Evolutionary conservation across 2,888 invertebrate genomes (phyloP).

Genomic region (Acronicta alni): DNA sequence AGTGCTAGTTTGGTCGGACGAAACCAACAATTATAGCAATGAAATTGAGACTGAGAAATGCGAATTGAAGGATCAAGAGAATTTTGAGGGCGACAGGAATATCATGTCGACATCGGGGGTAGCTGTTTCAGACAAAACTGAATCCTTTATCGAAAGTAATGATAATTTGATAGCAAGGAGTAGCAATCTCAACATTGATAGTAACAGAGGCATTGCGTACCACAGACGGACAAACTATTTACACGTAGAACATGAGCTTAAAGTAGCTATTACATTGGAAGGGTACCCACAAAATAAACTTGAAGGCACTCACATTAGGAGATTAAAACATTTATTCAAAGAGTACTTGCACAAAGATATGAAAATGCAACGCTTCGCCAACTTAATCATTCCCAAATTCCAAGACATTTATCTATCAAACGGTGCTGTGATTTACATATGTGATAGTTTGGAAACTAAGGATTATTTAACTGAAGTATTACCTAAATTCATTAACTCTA

Average conservation of each 20-base stretch:
- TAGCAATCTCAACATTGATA: conserved; percentile 79
- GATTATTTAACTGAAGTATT: conserved; percentile 79
- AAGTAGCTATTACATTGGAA: conserved; percentile 80
- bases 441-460: conserved; percentile 83
- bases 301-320: conserved; percentile 80
- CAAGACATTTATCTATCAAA: conserved; percentile 83
- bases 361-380: conserved; percentile 77
- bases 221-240: conserved; percentile 83
- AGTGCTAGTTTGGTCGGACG: conserved; percentile 74
- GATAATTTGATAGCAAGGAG: conserved; percentile 72
- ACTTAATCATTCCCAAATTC: conserved; percentile 81
- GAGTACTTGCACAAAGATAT: conserved; percentile 82
- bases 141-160: conserved; percentile 72
- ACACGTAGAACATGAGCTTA: conserved; percentile 80
- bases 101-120: conserved; percentile 60
- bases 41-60: conserved; percentile 52
- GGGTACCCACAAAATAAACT: conserved; percentile 82
- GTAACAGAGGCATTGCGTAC: conserved; percentile 82
- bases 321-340: conserved; percentile 81
- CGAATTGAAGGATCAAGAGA: conserved; percentile 44
- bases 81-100: conserved; percentile 39
- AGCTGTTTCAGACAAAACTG: conserved; percentile 73
- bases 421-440: conserved; percentile 83
- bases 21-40: conserved; percentile 56
- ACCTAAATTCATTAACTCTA: conserved; percentile 79